Base-by-base conservation (phyloP, 2,113 vertebrate genomes). In the Pachypanchax playfairii region DNA sequence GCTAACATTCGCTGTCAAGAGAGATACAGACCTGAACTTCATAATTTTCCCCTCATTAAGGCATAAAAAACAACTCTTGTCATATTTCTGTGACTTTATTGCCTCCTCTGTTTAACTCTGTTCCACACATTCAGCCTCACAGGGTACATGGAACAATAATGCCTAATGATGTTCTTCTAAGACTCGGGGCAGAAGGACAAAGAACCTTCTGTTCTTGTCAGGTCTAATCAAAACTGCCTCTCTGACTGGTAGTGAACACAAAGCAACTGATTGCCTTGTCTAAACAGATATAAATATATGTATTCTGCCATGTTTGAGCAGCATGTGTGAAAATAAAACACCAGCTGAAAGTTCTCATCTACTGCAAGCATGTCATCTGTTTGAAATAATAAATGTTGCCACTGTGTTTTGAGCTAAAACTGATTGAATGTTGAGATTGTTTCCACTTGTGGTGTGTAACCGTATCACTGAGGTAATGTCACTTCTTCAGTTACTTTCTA, bases 401-500 rank as follows among this genome's bases (percentile, higher is more conserved):
- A 68, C 15, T 4, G 20, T 52, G 49, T 59, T 54, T n/a, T 75
- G 61, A 64, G 44, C 68, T 73, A 52, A 56, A 60, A 70, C 57
- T 75, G 68, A 81, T 70, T 80, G 55, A 60, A 78, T 71, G 70
- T 83, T 60, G 64, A 61, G 39, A 61, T 62, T 65, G 65, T 80
- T 81, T 80, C 80, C 74, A 73, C 38, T 66, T 12, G 42, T 61
- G 50, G 62, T 68, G 24, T 24, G 7, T 33, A 70, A 62, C 58
- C 65, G 35, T 42, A 73, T 43, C 55, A 57, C 41, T 1, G 12
- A 77, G 54, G 54, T 69, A 80, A 66, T 65, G 52, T 61, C 60
- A 82, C 64, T 57, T 62, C 29, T 68, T 28, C 14, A 70, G 33
- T 31, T 58, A 41, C 52, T 60, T 62, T 69, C 14, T 52, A 15